Percentiles rank a stretch among this genome's conserved stretches.
Conservation (phyloP, 2,797 vertebrate species). For the Phyllotis vaccarum region DNA sequence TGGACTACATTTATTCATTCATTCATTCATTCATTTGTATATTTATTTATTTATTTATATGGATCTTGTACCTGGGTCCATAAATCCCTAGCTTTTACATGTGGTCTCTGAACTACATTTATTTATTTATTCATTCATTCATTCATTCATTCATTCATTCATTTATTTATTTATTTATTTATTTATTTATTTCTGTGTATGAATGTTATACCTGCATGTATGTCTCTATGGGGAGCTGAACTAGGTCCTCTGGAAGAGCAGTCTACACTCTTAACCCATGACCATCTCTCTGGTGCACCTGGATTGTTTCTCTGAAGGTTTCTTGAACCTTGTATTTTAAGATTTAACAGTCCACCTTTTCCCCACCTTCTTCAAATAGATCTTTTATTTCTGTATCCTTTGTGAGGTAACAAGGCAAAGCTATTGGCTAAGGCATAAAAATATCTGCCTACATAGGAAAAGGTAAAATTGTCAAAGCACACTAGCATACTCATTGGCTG, state of each 20-base stretch:
- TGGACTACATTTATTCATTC: background rate
- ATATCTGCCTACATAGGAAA: background rate
- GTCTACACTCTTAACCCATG: background rate
- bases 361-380: background rate
- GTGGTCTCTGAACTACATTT: too few species aligned
- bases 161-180: background rate
- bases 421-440: background rate
- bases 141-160: background rate
- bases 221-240: background rate
- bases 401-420: background rate
- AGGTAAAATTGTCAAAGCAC: background rate
- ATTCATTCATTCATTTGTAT: background rate
- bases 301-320: background rate
- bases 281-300: background rate
- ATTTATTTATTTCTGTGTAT: background rate
- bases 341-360: background rate
- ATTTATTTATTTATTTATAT: background rate
- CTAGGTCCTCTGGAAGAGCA: background rate
- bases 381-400: background rate
- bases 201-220: background rate
- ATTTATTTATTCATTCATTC: background rate
- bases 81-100: too few species aligned
- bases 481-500: background rate
- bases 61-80: too few species aligned
- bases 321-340: constrained; percentile 30